Base-by-base conservation (phyloP, 2,888 invertebrate genomes). In the Scotopteryx bipunctaria region DNA sequence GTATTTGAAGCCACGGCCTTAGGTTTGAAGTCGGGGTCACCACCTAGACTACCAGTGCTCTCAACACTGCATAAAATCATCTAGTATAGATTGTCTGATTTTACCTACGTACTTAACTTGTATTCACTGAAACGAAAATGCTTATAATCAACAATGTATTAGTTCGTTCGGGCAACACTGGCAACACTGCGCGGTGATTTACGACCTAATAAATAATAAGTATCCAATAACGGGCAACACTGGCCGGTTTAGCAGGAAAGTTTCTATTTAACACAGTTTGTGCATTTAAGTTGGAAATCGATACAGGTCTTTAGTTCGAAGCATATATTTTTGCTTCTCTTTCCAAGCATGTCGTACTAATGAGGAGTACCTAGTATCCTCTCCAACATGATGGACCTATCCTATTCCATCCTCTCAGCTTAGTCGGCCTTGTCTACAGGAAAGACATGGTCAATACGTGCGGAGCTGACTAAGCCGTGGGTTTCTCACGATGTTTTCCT, bases 191-290 rank as follows among this genome's bases (percentile, higher is more conserved):
- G 38, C 46, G 32, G 48, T 61, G 60, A 65, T 61, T 65, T 65
- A 65, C 51, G 51, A 48, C 36, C 51, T 49, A 54, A 63, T 65
- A 65, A 65, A 65, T 65, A 65, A 61, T 63, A 63, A 63, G 58
- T 61, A 61, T 61, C 63, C 60, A 65, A 63, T 65, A 61, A 59
- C 54, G 50, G 40, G 61, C 59, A 60, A 55, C 63, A 52, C 52
- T 55, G 57, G 51, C 47, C 40, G 47, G 57, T 59, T 62, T 54
- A 54, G 54, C 35, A 50, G 49, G 40, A 41, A 57, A 56, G 36
- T 57, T 61, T 59, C 55, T 57, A 56, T 55, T 59, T 57, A 52
- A 56, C 57, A 50, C 41, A 53, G 61, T 48, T 49, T 15, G 21
- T 36, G 33, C 57, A 51, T 53, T 55, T 15, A 50, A 38, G 44